Conservation (phyloP, 2,797 vertebrate genomes). For the Scolopax rusticola region DNA sequence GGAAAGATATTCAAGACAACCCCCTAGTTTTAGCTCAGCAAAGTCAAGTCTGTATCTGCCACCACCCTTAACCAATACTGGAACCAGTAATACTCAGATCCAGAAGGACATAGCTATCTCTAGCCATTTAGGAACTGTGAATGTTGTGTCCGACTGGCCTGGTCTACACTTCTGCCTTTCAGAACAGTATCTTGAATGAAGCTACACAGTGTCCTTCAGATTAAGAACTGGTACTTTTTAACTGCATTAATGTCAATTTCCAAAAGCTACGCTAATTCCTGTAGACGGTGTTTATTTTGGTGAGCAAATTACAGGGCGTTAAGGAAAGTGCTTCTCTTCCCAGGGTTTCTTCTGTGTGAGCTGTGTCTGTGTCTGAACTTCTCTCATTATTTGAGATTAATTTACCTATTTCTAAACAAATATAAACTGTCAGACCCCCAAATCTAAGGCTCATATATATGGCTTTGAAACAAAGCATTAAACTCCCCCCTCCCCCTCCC, state of each 20-base stretch:
- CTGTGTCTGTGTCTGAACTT: neutral
- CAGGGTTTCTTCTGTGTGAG: neutral
- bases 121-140: neutral
- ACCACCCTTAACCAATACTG: fast-evolving
- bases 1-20: neutral
- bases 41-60: fast-evolving
- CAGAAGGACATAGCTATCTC: too few species aligned
- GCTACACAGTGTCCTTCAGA: fast-evolving
- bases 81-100: neutral
- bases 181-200: neutral
- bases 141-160: neutral
- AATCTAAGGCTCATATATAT: neutral
- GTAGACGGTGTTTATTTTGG: neutral
- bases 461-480: neutral
- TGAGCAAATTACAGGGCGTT: neutral
- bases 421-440: neutral
- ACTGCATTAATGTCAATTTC: neutral
- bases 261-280: neutral
- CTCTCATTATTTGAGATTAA: neutral
- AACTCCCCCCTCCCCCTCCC: too few species aligned
- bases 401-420: neutral
- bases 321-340: neutral
- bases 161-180: neutral
- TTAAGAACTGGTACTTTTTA: neutral
- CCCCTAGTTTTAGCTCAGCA: neutral